phyloP scores from a whole-genome alignment of 2,797 vertebrate species.

The Bovichtus variegatus region DNA sequence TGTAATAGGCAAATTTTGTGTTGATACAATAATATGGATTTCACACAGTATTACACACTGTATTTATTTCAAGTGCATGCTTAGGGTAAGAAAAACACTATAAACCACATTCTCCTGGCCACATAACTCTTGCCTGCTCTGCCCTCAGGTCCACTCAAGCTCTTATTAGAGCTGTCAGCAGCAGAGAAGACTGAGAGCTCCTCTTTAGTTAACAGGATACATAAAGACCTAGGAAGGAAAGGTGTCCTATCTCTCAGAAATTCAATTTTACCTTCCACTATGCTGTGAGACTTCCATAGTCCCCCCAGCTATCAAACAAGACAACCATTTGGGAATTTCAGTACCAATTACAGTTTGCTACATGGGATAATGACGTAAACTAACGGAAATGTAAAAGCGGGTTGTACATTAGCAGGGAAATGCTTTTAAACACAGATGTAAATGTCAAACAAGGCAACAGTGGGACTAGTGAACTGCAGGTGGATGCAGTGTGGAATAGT shows the following conservation, averaged over 20 bases:
- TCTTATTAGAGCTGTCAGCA: constrained; percentile 45
- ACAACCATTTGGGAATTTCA: constrained; percentile 9
- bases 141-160: constrained; percentile 12
- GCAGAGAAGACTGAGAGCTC: constrained; percentile 14
- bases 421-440: neutral
- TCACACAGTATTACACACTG: neutral
- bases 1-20: constrained; percentile 28
- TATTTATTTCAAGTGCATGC: neutral
- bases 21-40: constrained; percentile 35
- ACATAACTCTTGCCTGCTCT: constrained; percentile 6
- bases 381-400: neutral
- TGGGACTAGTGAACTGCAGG: constrained; percentile 2
- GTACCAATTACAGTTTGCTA: constrained; percentile 2
- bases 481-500: neutral
- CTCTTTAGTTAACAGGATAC: constrained; percentile 13
- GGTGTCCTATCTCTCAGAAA: constrained; percentile 22
- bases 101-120: neutral
- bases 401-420: neutral
- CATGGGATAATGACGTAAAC: neutral
- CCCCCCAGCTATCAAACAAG: constrained; percentile 6
- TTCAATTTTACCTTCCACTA: constrained; percentile 6
- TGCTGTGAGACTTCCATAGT: constrained; percentile 24
- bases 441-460: neutral
- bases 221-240: constrained; percentile 1
- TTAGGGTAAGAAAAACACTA: neutral